Base-by-base conservation (phyloP, 2,113 vertebrate species). In the Labeo rohita region DNA sequence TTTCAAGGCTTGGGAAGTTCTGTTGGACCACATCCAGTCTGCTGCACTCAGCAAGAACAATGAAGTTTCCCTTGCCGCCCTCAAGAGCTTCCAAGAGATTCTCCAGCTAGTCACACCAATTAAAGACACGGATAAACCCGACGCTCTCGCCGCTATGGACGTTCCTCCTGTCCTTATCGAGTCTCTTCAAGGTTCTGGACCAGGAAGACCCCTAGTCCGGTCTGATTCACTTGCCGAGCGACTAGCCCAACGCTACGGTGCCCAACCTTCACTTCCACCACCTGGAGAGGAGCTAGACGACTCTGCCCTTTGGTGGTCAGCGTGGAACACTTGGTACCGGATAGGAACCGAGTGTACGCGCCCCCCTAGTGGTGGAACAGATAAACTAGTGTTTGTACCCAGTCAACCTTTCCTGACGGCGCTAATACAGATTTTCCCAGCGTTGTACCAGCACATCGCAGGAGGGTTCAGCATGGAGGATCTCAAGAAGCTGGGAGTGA, bases 1-100 rank as follows among this genome's bases (percentile, higher is more conserved):
- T 94, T 96, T 97, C 65, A 96, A 96, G 94, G 98, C 98, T 47
- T 99, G 98, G 98, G 97, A 99, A 93, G 96, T 99, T 84, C 96
- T 99, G 89, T 95, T 99, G 90, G 98, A 98, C 93, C 98, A 99
- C 90, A 98, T 99, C 88, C 98, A 99, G 49, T 99, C 98, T 21
- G 98, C 98, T 49, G 97, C 98, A 49, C 97, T 99, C 87, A 99
- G 98, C 94, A 99, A 98, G 94, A 99, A 99, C 92, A 99, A 96
- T 47, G 98, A 99, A 94, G 98, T 99, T 80, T 99, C 98, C 80
- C 91, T 99, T 86, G 98, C 98, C 18, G 98, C 98, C 59, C 94
- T 99, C 86, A 99, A 99, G 94, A 99, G 98, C 93, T 99, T 99
- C 88, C 98, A 99, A 91, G 98, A 99, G 94, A 99, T 99, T 90